Percentiles rank a stretch among this genome's conserved stretches.
phyloP scores from a whole-genome alignment of 37 sponge, comb jelly and placozoan genomes.

The Beroe ovata region DNA sequence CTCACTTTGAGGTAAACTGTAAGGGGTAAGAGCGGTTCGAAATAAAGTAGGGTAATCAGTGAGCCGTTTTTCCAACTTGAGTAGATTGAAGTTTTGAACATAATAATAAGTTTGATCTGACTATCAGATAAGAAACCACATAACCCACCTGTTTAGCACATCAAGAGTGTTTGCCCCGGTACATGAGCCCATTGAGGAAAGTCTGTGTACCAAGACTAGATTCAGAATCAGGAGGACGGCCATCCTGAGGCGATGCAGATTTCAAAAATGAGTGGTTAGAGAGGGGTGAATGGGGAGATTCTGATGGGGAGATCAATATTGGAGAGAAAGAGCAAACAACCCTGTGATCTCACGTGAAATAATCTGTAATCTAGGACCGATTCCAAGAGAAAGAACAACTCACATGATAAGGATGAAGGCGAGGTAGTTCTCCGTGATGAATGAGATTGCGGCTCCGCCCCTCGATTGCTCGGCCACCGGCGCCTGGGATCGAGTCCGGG shows the following conservation, averaged over 20 bases:
- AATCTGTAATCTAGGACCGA: too few relatives aligned
- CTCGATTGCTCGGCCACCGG: neutral
- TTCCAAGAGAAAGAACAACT: too few relatives aligned
- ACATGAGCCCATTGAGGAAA: constrained; percentile 13
- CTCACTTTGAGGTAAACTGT: constrained; percentile 51
- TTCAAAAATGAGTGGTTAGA: neutral
- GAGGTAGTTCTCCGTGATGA: constrained; percentile 38
- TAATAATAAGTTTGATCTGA: too few relatives aligned
- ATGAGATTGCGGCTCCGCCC: neutral
- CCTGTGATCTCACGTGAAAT: neutral
- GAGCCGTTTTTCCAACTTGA: too few relatives aligned
- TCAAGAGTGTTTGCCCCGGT: constrained; percentile 3
- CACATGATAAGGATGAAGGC: constrained; percentile 49
- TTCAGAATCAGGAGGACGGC: constrained; percentile 25
- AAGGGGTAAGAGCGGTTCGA: neutral
- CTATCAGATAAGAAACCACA: too few relatives aligned
- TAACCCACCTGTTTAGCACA: constrained; percentile 32
- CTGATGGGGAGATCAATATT: neutral
- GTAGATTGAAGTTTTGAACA: too few relatives aligned
- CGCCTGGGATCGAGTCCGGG: neutral
- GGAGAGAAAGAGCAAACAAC: neutral
- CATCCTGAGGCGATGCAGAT: constrained; percentile 55
- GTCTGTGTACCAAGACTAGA: constrained; percentile 50
- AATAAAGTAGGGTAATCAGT: too few relatives aligned
- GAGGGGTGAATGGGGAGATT: neutral